These are phyloP conservation scores for Pseudonaja textilis DNA, from an alignment of 2,113 vertebrate genomes.

Conservation along the genomic window DNA sequence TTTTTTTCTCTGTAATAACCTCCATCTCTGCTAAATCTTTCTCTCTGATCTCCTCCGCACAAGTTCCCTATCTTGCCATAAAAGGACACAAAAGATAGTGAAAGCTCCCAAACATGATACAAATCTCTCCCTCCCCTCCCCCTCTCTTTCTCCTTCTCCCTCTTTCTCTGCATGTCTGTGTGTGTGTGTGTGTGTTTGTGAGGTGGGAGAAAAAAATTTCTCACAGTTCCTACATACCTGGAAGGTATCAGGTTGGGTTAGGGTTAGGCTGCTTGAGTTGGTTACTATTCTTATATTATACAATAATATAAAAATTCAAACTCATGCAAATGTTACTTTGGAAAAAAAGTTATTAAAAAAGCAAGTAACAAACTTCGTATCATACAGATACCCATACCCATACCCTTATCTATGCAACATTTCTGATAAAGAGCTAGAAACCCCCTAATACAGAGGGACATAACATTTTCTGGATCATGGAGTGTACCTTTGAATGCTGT, in stretches of 20 bases:
- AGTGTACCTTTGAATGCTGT: background rate
- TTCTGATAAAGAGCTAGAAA: background rate
- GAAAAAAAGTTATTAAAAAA: background rate
- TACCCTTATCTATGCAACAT: background rate
- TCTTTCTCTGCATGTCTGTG: background rate
- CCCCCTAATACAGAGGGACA: background rate
- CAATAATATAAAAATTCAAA: background rate
- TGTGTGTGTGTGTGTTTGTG: background rate
- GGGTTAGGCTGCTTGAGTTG: background rate
- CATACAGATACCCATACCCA: background rate
- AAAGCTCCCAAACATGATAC: background rate
- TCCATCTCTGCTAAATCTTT: slow-evolving; percentile 6
- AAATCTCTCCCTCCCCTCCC: background rate
- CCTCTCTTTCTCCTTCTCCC: background rate
- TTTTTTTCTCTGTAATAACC: background rate
- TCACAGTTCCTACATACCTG: background rate
- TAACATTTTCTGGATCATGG: background rate
- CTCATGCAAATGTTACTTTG: background rate
- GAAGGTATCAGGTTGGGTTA: background rate
- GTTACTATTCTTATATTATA: background rate
- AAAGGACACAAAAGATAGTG: background rate
- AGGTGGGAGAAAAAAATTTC: background rate
- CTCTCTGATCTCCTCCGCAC: slow-evolving; percentile 6
- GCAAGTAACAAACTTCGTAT: background rate
- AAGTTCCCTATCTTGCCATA: background rate